Evolutionary conservation across 2,888 invertebrate genomes (phyloP).

Genomic region (Leptogaster cylindrica): DNA sequence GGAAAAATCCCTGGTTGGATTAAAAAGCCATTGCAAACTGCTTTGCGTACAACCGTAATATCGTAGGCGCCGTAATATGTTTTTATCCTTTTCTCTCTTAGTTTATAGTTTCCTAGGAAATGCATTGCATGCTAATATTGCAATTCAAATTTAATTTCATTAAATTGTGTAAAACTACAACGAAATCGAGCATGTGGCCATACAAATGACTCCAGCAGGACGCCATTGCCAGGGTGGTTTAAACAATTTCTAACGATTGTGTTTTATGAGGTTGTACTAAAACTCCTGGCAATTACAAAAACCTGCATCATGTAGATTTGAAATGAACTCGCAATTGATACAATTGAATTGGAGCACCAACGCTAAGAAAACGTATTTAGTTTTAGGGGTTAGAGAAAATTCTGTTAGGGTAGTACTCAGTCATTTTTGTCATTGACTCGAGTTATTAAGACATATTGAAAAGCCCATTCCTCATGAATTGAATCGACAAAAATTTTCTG

Average conservation of each 20-base stretch:
- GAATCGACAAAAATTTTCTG: no score
- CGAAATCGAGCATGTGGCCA: not conserved
- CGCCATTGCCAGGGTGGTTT: slow-evolving; percentile 2
- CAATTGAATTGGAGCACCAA: no score
- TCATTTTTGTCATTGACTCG: no score
- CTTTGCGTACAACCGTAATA: slow-evolving; percentile 1
- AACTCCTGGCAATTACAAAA: slow-evolving; percentile 2
- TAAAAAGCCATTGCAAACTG: no score
- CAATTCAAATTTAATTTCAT: slow-evolving; percentile 21
- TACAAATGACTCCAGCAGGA: no score
- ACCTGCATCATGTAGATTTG: not conserved
- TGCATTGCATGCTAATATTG: not conserved
- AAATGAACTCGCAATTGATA: no score
- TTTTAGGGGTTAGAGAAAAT: no score
- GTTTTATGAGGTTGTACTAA: no score
- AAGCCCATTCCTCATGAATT: no score
- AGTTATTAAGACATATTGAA: no score
- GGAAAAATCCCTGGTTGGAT: not conserved
- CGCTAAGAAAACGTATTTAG: no score
- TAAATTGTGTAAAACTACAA: slow-evolving; percentile 1
- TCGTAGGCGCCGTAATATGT: not conserved
- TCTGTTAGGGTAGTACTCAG: no score
- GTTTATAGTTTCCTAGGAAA: not conserved
- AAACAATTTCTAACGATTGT: slow-evolving; percentile 9
- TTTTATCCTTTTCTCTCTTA: not conserved